Conservation (phyloP, 2,797 vertebrate genomes). For the Enoplosus armatus region DNA sequence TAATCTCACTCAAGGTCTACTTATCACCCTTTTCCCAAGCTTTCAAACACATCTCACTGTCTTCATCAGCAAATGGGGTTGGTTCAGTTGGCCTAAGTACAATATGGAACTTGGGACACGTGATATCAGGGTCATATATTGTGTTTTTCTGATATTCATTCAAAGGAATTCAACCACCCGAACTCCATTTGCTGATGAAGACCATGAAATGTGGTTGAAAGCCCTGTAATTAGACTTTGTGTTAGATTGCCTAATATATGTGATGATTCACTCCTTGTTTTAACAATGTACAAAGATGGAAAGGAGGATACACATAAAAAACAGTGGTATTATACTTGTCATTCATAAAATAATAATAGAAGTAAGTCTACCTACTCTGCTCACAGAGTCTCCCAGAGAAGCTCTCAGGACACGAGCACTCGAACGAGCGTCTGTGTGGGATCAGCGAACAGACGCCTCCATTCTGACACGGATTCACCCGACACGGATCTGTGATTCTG, state of each 20-base stretch:
- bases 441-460: slow-evolving; percentile 85
- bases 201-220: not conserved
- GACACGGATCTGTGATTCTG: slow-evolving; percentile 78
- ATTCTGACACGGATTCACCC: slow-evolving; percentile 86
- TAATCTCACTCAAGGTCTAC: not conserved
- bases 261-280: not conserved
- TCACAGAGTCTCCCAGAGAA: slow-evolving; percentile 89
- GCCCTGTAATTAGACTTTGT: not conserved
- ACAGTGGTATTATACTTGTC: not conserved
- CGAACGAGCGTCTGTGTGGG: slow-evolving; percentile 66
- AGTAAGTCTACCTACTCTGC: slow-evolving; percentile 82
- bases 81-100: not conserved
- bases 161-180: not conserved
- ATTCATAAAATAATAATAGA: not conserved
- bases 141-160: not conserved
- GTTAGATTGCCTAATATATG: too few relatives aligned
- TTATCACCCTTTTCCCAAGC: not conserved
- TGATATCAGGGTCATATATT: not conserved
- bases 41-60: not conserved
- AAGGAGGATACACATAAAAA: not conserved
- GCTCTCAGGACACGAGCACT: slow-evolving; percentile 87
- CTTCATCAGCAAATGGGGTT: not conserved
- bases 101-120: not conserved
- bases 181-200: not conserved
- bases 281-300: not conserved